Conservation (phyloP, 2,888 invertebrate species). For the Lissocephala sabroskyi region DNA sequence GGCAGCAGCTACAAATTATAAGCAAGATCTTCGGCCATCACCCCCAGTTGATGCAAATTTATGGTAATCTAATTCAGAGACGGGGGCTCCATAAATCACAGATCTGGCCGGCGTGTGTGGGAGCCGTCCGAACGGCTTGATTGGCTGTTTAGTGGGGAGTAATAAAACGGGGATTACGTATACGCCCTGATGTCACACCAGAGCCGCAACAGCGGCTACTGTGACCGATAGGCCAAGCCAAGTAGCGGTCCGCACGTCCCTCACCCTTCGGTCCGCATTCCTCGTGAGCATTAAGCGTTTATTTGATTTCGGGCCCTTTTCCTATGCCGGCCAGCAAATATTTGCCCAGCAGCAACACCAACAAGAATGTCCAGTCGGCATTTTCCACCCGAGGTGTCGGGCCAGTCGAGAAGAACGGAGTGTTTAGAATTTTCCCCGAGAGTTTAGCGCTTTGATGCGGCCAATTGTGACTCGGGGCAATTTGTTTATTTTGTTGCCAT, state of each 20-base stretch:
- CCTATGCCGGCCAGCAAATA: not conserved
- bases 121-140: no score
- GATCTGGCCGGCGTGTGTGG: not conserved
- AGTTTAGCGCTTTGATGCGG: conserved; percentile 5
- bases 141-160: no score
- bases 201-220: no score
- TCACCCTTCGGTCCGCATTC: no score
- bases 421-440: not conserved
- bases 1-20: conserved; percentile 1
- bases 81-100: not conserved
- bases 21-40: no score
- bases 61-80: no score
- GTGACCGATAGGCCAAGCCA: not conserved
- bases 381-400: not conserved
- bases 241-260: no score
- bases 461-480: conserved; percentile 21
- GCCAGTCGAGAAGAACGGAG: not conserved
- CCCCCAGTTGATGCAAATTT: not conserved
- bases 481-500: conserved; percentile 47
- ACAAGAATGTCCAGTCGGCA: no score
- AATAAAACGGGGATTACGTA: no score
- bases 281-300: no score
- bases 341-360: no score
- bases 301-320: not conserved
- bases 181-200: no score